Percentiles rank a stretch among this genome's conserved stretches.
These are phyloP conservation scores for Andrena chrysosceles DNA, from an alignment of 2,888 invertebrate genomes.

Conservation along the genomic window DNA sequence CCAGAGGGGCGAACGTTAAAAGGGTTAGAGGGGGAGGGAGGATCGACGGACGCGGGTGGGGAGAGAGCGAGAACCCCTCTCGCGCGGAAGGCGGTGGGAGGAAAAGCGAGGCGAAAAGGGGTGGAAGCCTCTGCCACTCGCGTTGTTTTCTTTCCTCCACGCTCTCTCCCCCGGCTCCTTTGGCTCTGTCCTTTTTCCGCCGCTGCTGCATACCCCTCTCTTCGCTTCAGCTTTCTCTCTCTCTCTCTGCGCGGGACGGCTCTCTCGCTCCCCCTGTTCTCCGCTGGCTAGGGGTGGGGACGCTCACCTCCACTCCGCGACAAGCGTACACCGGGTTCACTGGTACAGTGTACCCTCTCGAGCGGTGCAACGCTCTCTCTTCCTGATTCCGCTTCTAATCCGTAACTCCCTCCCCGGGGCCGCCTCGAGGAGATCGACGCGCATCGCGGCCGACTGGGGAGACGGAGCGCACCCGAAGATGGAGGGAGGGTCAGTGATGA, in stretches of 20 bases:
- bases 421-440: slow-evolving; percentile 45
- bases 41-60: not conserved
- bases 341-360: slow-evolving; percentile 83
- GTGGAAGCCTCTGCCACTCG: slow-evolving; percentile 38
- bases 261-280: slow-evolving; percentile 14
- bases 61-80: slow-evolving; percentile 2
- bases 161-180: slow-evolving; percentile 24
- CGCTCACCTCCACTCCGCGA: slow-evolving; percentile 64
- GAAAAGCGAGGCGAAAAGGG: slow-evolving; percentile 19
- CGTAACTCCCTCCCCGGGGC: slow-evolving; percentile 42
- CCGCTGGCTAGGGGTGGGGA: slow-evolving; percentile 51
- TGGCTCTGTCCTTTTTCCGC: slow-evolving; percentile 23
- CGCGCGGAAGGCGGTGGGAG: not conserved
- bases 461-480: slow-evolving; percentile 39
- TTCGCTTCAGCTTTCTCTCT: not conserved
- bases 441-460: slow-evolving; percentile 44
- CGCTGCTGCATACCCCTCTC: slow-evolving; percentile 15
- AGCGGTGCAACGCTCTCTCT: slow-evolving; percentile 83
- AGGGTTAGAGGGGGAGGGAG: slow-evolving; percentile 29
- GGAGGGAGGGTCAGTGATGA: slow-evolving; percentile 74
- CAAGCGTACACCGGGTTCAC: slow-evolving; percentile 80
- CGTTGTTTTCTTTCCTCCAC: slow-evolving; percentile 37
- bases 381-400: slow-evolving; percentile 79
- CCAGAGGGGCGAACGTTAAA: slow-evolving; percentile 51
- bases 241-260: not conserved